Base-by-base conservation (phyloP, 2,113 vertebrate genomes). In the Felis chaus region DNA sequence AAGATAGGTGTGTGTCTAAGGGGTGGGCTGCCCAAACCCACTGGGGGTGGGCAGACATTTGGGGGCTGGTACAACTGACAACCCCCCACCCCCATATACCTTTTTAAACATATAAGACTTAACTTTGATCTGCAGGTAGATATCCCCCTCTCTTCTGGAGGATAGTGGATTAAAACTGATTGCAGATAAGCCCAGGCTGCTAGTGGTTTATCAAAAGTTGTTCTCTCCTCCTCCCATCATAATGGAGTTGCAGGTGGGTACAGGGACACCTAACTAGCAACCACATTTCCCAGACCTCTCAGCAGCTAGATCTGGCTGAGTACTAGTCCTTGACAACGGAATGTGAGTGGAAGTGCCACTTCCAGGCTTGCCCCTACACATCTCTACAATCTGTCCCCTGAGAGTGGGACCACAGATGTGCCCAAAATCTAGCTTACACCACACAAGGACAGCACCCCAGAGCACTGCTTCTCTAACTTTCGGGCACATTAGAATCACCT, bases 191-290 rank as follows among this genome's bases (percentile, higher is more conserved):
- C 27, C 29, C 36, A 84, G 83, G 63, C 29, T n/a, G 27, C 19
- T 65, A 16, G 45, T 41, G 53, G 53, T 6, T 13, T 66, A 4
- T 23, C 53, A 16, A 50, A 86, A n/a, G n/a, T 39, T n/a, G n/a
- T 33, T n/a, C 1, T 25, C 25, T 9, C 57, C 31, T 74, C n/a
- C 68, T 55, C 81, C 57, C 50, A 18, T 29, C 78, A 53, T 25
- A 61, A 82, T 5, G 57, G 29, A 45, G 57, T 33, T 33, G 18
- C 23, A 74, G 66, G n/a, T 69, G 68, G 88, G 39, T 48, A 53
- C 0, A 5, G 3, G 73, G 39, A 19, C 69, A 11, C 69, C 25
- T n/a, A 19, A 3, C 29, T 25, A n/a, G n/a, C 1, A 13, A 18
- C 86, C 53, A 19, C 45, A 39, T 33, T 39, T 82, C 93, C 14